Evolutionary conservation across 2,797 vertebrate genomes (phyloP).

Genomic region (Gallinago stenura): DNA sequence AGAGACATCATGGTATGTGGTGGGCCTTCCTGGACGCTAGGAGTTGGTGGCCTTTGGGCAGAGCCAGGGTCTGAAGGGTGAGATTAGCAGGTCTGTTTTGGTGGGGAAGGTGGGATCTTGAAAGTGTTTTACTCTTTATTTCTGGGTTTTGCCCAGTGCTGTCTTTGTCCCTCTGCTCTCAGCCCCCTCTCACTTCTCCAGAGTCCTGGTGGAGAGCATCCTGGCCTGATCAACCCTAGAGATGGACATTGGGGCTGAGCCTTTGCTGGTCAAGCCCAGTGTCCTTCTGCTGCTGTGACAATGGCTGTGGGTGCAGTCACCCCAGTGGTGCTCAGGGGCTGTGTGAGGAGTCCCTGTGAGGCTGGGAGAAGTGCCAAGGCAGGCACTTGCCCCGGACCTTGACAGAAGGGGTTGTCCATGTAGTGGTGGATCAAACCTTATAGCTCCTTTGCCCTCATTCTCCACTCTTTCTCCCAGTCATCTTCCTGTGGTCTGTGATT

Average conservation of each 20-base stretch:
- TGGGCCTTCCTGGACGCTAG: background rate
- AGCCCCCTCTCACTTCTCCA: background rate
- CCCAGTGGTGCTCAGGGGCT: fast-evolving
- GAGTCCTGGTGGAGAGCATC: background rate
- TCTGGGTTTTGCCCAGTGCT: background rate
- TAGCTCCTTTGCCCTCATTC: background rate
- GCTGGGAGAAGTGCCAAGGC: background rate
- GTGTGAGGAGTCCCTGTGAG: fast-evolving
- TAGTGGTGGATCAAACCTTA: background rate
- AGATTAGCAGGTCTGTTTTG: background rate
- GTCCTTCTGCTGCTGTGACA: background rate
- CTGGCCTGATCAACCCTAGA: background rate
- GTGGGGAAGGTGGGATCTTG: background rate
- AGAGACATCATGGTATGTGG: background rate
- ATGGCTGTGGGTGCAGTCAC: background rate
- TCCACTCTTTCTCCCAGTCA: background rate
- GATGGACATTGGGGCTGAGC: background rate
- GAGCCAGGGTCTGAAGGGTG: background rate
- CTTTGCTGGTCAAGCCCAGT: background rate
- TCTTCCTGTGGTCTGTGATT: background rate
- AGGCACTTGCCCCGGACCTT: background rate
- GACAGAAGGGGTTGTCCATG: fast-evolving
- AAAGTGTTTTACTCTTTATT: background rate
- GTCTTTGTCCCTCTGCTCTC: background rate
- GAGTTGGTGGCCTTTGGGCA: background rate